Base-by-base conservation (phyloP, 2,113 vertebrate species). In the Paracanthobrama guichenoti region DNA sequence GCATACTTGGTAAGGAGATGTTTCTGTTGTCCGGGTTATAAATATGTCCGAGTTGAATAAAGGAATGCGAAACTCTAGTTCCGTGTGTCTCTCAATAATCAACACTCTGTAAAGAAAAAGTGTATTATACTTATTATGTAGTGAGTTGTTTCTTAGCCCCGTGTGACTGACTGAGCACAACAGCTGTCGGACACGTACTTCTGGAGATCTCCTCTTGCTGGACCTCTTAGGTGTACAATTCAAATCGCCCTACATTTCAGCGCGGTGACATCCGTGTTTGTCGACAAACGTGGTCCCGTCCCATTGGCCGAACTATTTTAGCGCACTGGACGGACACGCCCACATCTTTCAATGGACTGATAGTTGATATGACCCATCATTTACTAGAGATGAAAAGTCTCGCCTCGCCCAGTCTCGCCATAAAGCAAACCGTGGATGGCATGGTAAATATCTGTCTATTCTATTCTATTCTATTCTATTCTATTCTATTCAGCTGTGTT, bases 261-360 rank as follows among this genome's bases (percentile, higher is more conserved):
- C 83, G 88, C 62, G 28, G 26, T 46, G 22, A 73, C 85, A 84
- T 93, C 92, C 91, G 90, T 1, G 91, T 91, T 90, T 74, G 82
- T 74, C 88, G 28, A 6, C 66, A 76, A 88, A 94, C 94, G 94
- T 94, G 92, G 90, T 86, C 78, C 6, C 77, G 79, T 90, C 86
- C 88, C 35, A 94, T 94, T 95, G 94, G 93, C 83, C 11, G 22
- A 72, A 81, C 79, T 88, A 86, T 90, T 92, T 91, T 91, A 91
- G 88, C 59, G 14, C 46, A 1, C 75, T 22, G 24, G 48, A 67
- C 75, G 0, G 79, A 35, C 87, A 66, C 87, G 42, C 88, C 89
- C 81, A 84, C 57, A 4, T 42, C 83, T 53, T 20, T 80, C 60
- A 78, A 76, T 35, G 84, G 28, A 35, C 8, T 59, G 48, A 28